A percentile compares a stretch with the other conserved stretches of the same genome.
phyloP scores from a whole-genome alignment of 2,888 invertebrate genomes.

The Chrysomela aeneicollis region DNA sequence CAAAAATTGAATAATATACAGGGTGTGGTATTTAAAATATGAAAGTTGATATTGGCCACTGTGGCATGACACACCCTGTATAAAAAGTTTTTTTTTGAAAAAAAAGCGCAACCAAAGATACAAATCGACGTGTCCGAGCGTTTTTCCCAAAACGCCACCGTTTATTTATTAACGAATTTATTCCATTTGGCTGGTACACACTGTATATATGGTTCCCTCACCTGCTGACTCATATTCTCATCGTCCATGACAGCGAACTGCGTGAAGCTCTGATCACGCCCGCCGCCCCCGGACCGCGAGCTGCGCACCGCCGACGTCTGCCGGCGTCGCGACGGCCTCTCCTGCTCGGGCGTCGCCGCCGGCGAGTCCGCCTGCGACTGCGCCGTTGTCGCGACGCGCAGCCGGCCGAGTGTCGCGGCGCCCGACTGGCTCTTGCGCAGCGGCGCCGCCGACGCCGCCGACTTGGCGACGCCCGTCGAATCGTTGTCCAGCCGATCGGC shows the following conservation, averaged over 20 bases:
- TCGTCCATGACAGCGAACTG: slow-evolving; percentile 94
- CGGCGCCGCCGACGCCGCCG: slow-evolving; percentile 56
- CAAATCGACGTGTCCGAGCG: too few relatives aligned
- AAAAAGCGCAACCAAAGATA: too few relatives aligned
- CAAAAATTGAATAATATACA: too few relatives aligned
- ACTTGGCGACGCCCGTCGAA: slow-evolving; percentile 67
- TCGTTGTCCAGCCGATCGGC: slow-evolving; percentile 70
- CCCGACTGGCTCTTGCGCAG: slow-evolving; percentile 62
- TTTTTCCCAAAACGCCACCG: too few relatives aligned
- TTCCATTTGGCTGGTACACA: too few relatives aligned
- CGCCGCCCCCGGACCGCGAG: slow-evolving; percentile 60
- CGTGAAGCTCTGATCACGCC: slow-evolving; percentile 83
- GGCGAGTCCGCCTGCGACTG: slow-evolving; percentile 46
- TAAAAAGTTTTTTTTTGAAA: too few relatives aligned
- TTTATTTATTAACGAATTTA: too few relatives aligned
- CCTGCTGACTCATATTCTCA: slow-evolving; percentile 90
- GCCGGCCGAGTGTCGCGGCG: slow-evolving; percentile 75
- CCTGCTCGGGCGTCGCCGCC: slow-evolving; percentile 55
- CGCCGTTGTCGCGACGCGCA: slow-evolving; percentile 67
- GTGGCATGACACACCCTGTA: too few relatives aligned
- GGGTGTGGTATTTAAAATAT: too few relatives aligned
- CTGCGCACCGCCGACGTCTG: slow-evolving; percentile 56
- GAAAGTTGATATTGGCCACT: too few relatives aligned
- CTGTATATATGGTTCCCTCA: too few relatives aligned
- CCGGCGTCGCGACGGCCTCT: slow-evolving; percentile 61